Evolutionary conservation across 2,888 invertebrate species (phyloP), one percentile per base, ranked within the genome.

Genomic region (Branchipolynoe longqiensis): DNA sequence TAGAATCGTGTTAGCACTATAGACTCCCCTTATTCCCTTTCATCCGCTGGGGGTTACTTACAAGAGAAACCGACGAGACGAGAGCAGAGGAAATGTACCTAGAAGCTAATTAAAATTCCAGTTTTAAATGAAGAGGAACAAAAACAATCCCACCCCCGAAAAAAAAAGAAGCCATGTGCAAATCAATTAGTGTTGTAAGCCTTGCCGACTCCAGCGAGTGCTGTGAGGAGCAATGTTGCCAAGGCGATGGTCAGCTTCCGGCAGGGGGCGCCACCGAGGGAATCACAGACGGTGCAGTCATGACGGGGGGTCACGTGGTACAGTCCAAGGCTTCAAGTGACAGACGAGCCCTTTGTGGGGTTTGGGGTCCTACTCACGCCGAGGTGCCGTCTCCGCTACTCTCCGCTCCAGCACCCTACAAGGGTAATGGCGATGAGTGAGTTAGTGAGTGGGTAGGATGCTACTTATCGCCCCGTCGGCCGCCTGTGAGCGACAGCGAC

Each of bases 321-420:
- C 62, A 31, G 62, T 69, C 8, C 69, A 69, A 69, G 69, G 69
- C 69, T 69, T 69, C 69, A 69, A 69, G 69, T 69, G 69, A 69
- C 69, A 69, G 69, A 38, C 36, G 36, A 36, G 38, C 38, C 69
- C 38, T 69, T 1, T 38, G 69, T 33, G 69, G 69, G 1, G 33
- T 14, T 1, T 1, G 62, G 36, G 36, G 38, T 48, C 0, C 6
- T 14, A 41, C 33, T 83, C 83, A 83, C 33, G 69, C 83, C n/a
- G 83, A 62, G 31, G 83, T 83, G 36, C 83, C 83, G 48, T 64
- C 69, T 33, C 22, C 83, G 40, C 48, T 69, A 83, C 48, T 83
- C 28, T 18, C 83, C 69, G 69, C 83, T 83, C 64, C 62, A 59
- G 83, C 83, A 83, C 41, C 83, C 83, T 83, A 48, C 6, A 81